Base-by-base conservation (phyloP, 2,113 vertebrate genomes). In the Rhinogobius similis region DNA sequence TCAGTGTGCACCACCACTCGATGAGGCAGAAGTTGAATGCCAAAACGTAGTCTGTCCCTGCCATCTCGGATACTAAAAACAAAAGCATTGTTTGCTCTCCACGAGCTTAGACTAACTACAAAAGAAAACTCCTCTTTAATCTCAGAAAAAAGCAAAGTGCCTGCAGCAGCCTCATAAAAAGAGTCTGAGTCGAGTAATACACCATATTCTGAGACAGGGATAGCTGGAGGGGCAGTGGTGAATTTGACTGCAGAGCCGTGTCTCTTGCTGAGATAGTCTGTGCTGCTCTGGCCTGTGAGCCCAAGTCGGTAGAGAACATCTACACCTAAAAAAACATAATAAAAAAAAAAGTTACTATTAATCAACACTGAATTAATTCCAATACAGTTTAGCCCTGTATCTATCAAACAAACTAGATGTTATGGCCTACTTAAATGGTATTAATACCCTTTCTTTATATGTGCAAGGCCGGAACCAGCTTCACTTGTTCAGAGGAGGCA, bases 31-130 rank as follows among this genome's bases (percentile, higher is more conserved):
- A 99, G 91, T 79, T 99, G 97, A 16, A 99, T 87, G 82, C 96
- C 97, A 76, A 99, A 94, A 68, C 90, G 95, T 79, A 99, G 92
- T 77, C 91, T 91, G 82, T 92, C 94, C 89, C 88, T 93, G 68
- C 67, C 61, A 75, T 88, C 94, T 86, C 90, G 94, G 81, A 99
- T 82, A 87, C 94, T 96, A 91, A 99, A 95, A 89, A 99, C 91
- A 88, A 99, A 99, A 74, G 97, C 96, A 85, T 97, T 96, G 85
- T 95, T 96, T 77, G 90, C 88, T 89, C 87, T 91, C 89, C 94
- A 92, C 76, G 96, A 96, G 86, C 93, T 93, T 63, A 99, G 62
- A 77, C 93, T 95, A 75, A 96, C 91, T 80, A 99, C 61, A 65
- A 99, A 41, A 20, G 94, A 94, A 90, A 98, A 96, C 63, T 92